Evolutionary conservation across 2,113 vertebrate genomes (phyloP).

Genomic region (Kobus ellipsiprymnus): DNA sequence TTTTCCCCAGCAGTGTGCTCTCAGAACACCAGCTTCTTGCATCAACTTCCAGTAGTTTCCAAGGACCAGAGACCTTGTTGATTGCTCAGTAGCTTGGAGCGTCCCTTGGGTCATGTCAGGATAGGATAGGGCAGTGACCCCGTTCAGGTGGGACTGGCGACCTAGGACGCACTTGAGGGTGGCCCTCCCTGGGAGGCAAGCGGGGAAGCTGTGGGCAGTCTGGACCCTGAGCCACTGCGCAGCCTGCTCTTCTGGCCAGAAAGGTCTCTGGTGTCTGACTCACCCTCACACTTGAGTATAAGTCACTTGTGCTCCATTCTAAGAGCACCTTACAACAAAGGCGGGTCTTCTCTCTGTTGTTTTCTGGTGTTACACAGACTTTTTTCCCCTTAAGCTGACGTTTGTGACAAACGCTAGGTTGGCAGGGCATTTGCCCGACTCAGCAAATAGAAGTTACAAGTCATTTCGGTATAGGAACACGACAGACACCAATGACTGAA

Average conservation of each 20-base stretch:
- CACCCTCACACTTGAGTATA: fast-evolving
- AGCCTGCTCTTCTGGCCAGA: not conserved
- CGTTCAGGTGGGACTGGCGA: not conserved
- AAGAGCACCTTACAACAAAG: not conserved
- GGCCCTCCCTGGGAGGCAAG: not conserved
- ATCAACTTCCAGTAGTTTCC: not conserved
- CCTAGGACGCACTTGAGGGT: not conserved
- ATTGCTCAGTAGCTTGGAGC: not conserved
- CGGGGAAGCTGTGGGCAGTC: fast-evolving
- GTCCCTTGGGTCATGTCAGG: not conserved
- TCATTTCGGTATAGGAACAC: not conserved
- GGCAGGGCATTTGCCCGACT: not conserved
- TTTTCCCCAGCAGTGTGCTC: not conserved
- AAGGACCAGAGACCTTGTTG: not conserved
- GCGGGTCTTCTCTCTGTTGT: not conserved
- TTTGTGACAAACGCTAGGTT: not conserved
- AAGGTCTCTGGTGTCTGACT: not conserved
- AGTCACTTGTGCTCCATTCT: not conserved
- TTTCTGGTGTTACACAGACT: not conserved
- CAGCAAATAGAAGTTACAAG: not conserved
- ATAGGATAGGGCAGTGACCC: not conserved
- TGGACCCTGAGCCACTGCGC: not conserved
- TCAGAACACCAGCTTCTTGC: not conserved
- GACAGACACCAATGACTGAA: not conserved
- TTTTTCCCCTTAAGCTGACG: not conserved